Percentiles rank a stretch among this genome's conserved stretches.
Conservation (phyloP, 2,113 vertebrate genomes). For the Aptenodytes forsteri region DNA sequence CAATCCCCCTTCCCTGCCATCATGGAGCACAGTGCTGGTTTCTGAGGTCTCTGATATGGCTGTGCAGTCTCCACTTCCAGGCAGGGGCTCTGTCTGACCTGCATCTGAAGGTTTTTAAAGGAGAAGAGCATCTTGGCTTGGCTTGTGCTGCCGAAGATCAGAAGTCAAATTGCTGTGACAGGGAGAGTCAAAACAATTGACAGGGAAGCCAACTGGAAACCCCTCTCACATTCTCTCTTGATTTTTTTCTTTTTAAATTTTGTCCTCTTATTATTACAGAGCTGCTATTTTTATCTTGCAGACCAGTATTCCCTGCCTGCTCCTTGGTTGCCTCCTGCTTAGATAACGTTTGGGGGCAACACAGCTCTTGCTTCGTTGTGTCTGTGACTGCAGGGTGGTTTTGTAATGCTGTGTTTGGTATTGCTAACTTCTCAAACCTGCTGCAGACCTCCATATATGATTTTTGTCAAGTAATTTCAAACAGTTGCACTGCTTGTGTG, state of each 20-base stretch:
- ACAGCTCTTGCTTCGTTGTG: neutral
- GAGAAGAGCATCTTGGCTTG: neutral
- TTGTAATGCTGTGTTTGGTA: neutral
- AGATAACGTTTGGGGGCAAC: neutral
- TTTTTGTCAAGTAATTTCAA: neutral
- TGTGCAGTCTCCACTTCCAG: neutral
- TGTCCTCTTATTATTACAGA: neutral
- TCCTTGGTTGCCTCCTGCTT: neutral
- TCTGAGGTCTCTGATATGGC: neutral
- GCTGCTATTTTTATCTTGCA: neutral
- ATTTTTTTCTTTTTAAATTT: neutral
- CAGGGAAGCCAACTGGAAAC: neutral
- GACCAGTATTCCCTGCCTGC: neutral
- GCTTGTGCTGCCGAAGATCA: neutral
- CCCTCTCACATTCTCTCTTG: neutral
- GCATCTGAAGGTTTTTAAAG: neutral
- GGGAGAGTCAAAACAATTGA: neutral
- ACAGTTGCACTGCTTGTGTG: neutral
- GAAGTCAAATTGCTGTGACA: neutral
- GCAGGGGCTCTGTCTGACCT: neutral
- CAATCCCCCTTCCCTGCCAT: neutral
- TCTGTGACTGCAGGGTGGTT: neutral
- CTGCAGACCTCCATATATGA: neutral
- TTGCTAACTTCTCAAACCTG: neutral
- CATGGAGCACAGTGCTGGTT: neutral